Evolutionary conservation across 2,797 vertebrate species (phyloP), one percentile per base, ranked within the genome.

Genomic region (Acrossocheilus wenchowensis): DNA sequence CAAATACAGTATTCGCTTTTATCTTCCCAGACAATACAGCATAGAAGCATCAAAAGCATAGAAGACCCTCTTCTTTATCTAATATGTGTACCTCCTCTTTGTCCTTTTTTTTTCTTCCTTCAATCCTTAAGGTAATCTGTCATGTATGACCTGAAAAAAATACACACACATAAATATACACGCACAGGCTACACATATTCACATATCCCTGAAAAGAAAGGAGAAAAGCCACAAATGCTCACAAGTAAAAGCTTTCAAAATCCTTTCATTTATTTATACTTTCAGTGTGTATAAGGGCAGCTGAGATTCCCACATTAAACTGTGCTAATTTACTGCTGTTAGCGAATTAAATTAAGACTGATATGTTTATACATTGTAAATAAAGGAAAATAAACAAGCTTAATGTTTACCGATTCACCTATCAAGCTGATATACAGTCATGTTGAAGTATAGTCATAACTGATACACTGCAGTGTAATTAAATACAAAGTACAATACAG

Each of bases 211-310:
- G 12, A 82, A 87, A 87, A 50, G 39, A 62, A 52, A 54, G 60
- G 26, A 21, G 62, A 73, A 83, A 39, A 62, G 23, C 12, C 30
- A 34, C 79, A 82, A 78, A 82, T 15, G 17, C 6, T 26, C 23
- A 87, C 81, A 87, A 48, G 50, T 50, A 73, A 87, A 83, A 64
- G 86, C 86, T 87, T 84, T 87, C 26, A 26, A 50, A 39, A 23
- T 87, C 52, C 43, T 87, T 73, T 87, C 8, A 87, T 73, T 87
- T 68, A 87, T 87, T 87, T 41, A 84, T 84, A 41, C 21, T 10
- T 62, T 60, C 4, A 23, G 43, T 79, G 43, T 80, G 10, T 41
- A 45, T 72, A 66, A 50, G 52, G 48, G 21, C 14, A 66, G 17
- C 19, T 4, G 21, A 64, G 64, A 78, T 78, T 69, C 9, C 30